phyloP scores from a whole-genome alignment of 2,113 vertebrate genomes.

The Pagrus major region DNA sequence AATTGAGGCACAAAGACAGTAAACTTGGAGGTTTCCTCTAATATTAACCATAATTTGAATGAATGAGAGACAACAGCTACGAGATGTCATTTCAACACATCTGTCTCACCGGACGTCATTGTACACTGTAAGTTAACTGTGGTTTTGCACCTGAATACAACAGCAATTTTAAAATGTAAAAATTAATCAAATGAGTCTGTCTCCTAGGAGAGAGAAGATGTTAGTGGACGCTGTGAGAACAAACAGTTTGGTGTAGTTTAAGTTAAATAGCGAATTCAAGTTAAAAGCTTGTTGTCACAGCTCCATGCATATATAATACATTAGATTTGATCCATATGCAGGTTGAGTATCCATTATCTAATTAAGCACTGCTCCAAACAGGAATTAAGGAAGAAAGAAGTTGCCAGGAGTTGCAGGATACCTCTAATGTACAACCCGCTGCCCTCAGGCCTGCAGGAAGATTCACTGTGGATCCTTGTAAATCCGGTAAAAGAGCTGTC shows the following conservation, averaged over 20 bases:
- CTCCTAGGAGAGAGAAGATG: neutral
- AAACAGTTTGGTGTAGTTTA: neutral
- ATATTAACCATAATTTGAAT: neutral
- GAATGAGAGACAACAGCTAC: neutral
- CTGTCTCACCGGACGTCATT: neutral
- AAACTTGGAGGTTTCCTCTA: neutral
- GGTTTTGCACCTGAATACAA: neutral
- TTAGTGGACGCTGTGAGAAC: neutral
- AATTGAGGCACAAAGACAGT: too few species aligned
- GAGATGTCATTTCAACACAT: neutral
- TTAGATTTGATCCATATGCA: neutral
- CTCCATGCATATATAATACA: too few species aligned
- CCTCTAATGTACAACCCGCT: neutral
- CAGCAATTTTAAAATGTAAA: neutral
- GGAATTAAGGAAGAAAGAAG: neutral
- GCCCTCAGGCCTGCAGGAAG: neutral
- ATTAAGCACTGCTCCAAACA: constrained; percentile 9
- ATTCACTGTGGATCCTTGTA: constrained; percentile 4
- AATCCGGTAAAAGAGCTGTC: constrained; percentile 31
- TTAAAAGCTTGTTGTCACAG: neutral
- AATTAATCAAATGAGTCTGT: neutral
- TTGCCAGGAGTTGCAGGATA: neutral
- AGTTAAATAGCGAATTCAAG: neutral
- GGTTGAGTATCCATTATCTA: neutral
- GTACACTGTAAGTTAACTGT: neutral